These are phyloP conservation scores for Galeopterus variegatus DNA, from an alignment of 2,113 vertebrate genomes.

Conservation along the genomic window DNA sequence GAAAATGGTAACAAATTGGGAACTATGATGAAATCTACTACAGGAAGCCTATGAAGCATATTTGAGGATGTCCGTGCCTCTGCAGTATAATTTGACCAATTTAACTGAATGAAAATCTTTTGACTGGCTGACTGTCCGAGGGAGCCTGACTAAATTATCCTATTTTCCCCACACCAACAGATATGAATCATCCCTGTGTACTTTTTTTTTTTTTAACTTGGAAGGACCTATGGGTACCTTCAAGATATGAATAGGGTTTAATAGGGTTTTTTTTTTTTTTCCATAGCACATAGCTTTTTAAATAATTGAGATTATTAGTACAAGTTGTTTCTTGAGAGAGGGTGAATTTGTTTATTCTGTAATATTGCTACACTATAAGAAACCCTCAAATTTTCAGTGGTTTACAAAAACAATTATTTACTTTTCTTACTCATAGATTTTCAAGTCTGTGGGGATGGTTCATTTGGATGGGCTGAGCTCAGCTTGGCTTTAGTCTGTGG, in stretches of 20 bases:
- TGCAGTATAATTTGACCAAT: no score
- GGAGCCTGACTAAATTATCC: no score
- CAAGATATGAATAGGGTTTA: not conserved
- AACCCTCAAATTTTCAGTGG: not conserved
- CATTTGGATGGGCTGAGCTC: not conserved
- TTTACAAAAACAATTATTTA: not conserved
- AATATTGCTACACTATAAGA: not conserved
- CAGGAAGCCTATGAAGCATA: not conserved
- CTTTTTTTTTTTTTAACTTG: not conserved
- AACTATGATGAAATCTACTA: not conserved
- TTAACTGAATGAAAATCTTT: no score
- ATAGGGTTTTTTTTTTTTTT: not conserved
- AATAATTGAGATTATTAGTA: not conserved
- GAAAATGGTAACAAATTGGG: not conserved
- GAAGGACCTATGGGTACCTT: not conserved
- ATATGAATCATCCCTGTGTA: not conserved
- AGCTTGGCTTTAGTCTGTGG: not conserved
- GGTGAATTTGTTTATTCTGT: not conserved
- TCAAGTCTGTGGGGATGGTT: not conserved
- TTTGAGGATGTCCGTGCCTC: not conserved
- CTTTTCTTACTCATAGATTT: not conserved
- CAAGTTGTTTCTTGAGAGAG: not conserved
- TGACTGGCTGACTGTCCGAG: no score
- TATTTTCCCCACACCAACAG: not conserved
- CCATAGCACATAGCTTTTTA: not conserved